Base-by-base conservation (phyloP, 2,888 invertebrate species). In the Tenthredo amoena region DNA sequence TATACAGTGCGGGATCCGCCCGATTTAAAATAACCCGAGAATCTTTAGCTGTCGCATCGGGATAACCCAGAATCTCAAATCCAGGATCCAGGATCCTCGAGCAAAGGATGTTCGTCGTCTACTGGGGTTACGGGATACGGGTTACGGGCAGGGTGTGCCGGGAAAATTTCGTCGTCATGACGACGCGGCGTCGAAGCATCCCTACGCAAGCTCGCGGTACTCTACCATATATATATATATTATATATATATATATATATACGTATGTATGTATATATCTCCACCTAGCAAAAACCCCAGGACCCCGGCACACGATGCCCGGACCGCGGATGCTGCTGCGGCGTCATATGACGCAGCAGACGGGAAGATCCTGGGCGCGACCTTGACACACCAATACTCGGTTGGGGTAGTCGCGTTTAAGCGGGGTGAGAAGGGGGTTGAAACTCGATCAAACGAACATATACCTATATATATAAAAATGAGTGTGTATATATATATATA, bases 101-200 rank as follows among this genome's bases (percentile, higher is more conserved):
- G 31, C 43, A n/a, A 83, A 83, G 81, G 81, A 81, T 62, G 77
- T 81, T 15, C 83, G 83, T 68, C 65, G 43, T 83, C 5, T 81
- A 81, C 81, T 81, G 83, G 37, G 55, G 79, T 34, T 76, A 37
- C 26, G 37, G 37, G 43, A 21, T 31, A 26, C 76, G 47, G 34
- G 47, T 12, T 37, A 37, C 62, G 62, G 81, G 18, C 83, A 83
- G 83, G 83, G 83, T 83, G 83, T 83, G 83, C 83, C 83, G 83
- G 83, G 71, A 50, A 26, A 79, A 12, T 26, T 43, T 37, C 12
- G 83, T 83, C 83, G 83, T 31, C 83, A 83, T 83, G 83, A 83
- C 83, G 83, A 83, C 83, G 82, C 18, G 31, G 83, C 83, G 83
- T 83, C 83, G 68, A 34, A 68, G 47, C n/a, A 37, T 58, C 81